Percentiles rank a stretch among this genome's conserved stretches.
These are phyloP conservation scores for Thaumetopoea pityocampa DNA, from an alignment of 1,140 invertebrate species.

Conservation along the genomic window DNA sequence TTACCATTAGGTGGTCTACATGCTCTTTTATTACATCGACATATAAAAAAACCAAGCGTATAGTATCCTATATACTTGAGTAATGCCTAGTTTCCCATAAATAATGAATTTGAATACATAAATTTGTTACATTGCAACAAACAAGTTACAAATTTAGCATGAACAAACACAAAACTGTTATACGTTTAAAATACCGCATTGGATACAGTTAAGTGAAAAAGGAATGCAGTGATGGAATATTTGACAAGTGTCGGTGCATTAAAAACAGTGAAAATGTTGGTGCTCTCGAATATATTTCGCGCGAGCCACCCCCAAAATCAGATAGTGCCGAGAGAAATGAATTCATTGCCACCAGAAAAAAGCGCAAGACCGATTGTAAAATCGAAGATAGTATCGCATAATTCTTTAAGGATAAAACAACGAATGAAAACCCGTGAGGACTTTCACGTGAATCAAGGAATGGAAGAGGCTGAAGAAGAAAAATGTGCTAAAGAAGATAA, in stretches of 20 bases:
- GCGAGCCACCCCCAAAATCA: constrained; percentile 48
- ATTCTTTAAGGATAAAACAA: constrained; percentile 53
- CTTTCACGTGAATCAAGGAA: constrained; percentile 32
- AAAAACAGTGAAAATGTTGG: constrained; percentile 69
- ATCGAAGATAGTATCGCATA: constrained; percentile 41
- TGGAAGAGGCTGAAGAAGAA: constrained; percentile 30
- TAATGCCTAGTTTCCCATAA: constrained; percentile 47
- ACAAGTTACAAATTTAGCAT: constrained; percentile 26
- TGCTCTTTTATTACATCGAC: constrained; percentile 23
- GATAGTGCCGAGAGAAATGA: constrained; percentile 33
- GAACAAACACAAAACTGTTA: constrained; percentile 48
- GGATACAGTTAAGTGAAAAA: constrained; percentile 45
- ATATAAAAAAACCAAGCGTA: constrained; percentile 29
- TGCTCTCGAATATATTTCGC: constrained; percentile 66
- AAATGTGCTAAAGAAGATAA: constrained; percentile 41
- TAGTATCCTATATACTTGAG: constrained; percentile 47
- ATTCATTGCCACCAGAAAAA: constrained; percentile 30
- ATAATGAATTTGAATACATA: constrained; percentile 48
- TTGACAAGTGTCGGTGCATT: constrained; percentile 53
- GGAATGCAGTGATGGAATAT: constrained; percentile 73
- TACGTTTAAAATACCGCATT: constrained; percentile 28
- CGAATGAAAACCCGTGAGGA: constrained; percentile 51
- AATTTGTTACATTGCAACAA: constrained; percentile 28
- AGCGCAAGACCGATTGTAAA: constrained; percentile 33
- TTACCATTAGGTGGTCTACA: constrained; percentile 32